These are phyloP conservation scores for Lycophotia porphyrea DNA, from an alignment of 2,888 invertebrate genomes.

Conservation along the genomic window DNA sequence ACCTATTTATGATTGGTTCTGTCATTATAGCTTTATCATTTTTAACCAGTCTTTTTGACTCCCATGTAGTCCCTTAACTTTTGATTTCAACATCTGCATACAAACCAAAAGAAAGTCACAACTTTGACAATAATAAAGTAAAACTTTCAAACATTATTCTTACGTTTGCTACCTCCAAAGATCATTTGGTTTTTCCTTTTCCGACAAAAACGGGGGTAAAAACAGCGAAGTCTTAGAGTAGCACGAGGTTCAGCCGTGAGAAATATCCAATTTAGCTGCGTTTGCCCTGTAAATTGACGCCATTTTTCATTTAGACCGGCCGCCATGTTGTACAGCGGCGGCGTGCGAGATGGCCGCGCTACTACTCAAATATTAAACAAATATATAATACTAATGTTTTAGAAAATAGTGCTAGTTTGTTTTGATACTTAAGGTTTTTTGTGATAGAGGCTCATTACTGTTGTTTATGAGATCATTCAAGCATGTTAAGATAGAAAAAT, in stretches of 20 bases:
- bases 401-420: constrained; percentile 55
- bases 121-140: constrained; percentile 44
- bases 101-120: constrained; percentile 9
- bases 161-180: constrained; percentile 51
- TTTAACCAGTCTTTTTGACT: constrained; percentile 1
- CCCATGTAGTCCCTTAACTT: constrained; percentile 6
- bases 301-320: constrained; percentile 85
- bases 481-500: neutral
- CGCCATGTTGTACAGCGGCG: constrained; percentile 81
- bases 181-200: constrained; percentile 60
- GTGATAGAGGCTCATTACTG: neutral
- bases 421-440: constrained; percentile 16
- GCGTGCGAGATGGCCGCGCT: constrained; percentile 44
- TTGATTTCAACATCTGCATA: constrained; percentile 31
- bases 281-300: constrained; percentile 87
- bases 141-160: constrained; percentile 40
- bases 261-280: constrained; percentile 89
- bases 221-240: constrained; percentile 75
- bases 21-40: constrained; percentile 6
- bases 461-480: neutral
- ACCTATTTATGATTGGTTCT: neutral
- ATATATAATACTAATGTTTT: constrained; percentile 61
- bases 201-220: constrained; percentile 68
- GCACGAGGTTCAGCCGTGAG: constrained; percentile 80
- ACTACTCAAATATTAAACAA: constrained; percentile 66